Percentiles rank a stretch among this genome's conserved stretches.
phyloP scores from a whole-genome alignment of 2,888 invertebrate species.

The Drosophila pegasa region DNA sequence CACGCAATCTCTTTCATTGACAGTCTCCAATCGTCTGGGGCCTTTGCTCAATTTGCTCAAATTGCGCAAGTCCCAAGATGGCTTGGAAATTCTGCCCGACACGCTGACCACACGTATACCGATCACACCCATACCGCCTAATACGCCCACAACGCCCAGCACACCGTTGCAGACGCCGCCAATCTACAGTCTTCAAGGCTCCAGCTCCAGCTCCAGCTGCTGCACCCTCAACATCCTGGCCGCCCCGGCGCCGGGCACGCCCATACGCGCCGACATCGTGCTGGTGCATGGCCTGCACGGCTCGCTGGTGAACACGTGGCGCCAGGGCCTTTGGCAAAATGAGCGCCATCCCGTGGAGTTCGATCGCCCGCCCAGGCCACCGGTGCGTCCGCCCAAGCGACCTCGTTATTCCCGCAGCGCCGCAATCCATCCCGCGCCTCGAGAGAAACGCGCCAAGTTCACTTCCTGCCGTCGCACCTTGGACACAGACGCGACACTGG shows the following conservation, averaged over 20 bases:
- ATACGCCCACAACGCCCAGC: slow-evolving; percentile 32
- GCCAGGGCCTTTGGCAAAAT: slow-evolving; percentile 89
- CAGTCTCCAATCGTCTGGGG: slow-evolving; percentile 83
- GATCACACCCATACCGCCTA: slow-evolving; percentile 50
- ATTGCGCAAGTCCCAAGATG: slow-evolving; percentile 79
- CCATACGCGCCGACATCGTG: slow-evolving; percentile 88
- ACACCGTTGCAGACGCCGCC: slow-evolving; percentile 47
- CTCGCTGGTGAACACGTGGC: slow-evolving; percentile 92
- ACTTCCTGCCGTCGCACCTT: slow-evolving; percentile 39
- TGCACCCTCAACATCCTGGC: slow-evolving; percentile 83
- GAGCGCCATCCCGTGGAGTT: slow-evolving; percentile 83
- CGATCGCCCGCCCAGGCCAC: slow-evolving; percentile 83
- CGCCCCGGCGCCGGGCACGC: slow-evolving; percentile 81
- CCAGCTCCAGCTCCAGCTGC: slow-evolving; percentile 73
- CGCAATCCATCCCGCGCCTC: slow-evolving; percentile 78
- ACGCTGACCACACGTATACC: slow-evolving; percentile 55
- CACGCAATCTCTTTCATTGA: slow-evolving; percentile 29
- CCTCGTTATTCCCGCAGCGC: slow-evolving; percentile 82
- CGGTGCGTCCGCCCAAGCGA: slow-evolving; percentile 83
- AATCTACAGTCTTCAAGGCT: slow-evolving; percentile 49
- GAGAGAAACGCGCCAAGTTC: slow-evolving; percentile 80
- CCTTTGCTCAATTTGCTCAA: slow-evolving; percentile 83
- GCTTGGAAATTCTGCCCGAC: slow-evolving; percentile 81
- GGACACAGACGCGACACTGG: slow-evolving; percentile 19
- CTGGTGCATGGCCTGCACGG: slow-evolving; percentile 91